Percentiles rank a stretch among this genome's conserved stretches.
Conservation (phyloP, 2,113 vertebrate genomes). For the Sakesphorus luctuosus region DNA sequence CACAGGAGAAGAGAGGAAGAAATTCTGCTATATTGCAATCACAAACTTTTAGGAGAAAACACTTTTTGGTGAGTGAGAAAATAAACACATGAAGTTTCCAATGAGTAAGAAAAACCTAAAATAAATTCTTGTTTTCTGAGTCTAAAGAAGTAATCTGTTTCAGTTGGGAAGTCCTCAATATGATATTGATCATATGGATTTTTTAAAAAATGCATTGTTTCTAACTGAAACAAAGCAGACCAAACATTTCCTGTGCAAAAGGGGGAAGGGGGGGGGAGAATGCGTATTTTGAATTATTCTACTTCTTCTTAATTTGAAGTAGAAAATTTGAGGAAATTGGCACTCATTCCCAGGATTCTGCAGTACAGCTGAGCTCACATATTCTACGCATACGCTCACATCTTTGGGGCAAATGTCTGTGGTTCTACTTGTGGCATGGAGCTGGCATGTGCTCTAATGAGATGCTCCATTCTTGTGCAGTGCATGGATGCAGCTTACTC, state of each 20-base stretch:
- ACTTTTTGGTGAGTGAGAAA: slow-evolving; percentile 17
- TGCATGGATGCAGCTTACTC: background rate
- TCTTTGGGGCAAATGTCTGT: background rate
- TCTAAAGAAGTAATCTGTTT: background rate
- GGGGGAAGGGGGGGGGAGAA: no score
- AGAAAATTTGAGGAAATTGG: background rate
- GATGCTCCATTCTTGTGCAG: background rate
- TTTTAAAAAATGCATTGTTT: background rate
- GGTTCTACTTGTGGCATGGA: background rate
- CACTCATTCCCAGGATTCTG: background rate
- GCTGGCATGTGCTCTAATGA: background rate
- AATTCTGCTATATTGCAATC: background rate
- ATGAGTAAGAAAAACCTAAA: background rate
- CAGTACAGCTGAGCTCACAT: background rate
- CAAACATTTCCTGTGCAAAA: background rate
- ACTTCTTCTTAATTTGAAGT: background rate
- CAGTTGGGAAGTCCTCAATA: background rate
- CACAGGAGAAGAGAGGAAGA: slow-evolving; percentile 10
- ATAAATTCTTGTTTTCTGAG: slow-evolving; percentile 12
- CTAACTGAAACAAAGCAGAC: background rate
- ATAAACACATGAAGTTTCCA: slow-evolving; percentile 14
- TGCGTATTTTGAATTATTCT: background rate
- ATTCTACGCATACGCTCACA: background rate
- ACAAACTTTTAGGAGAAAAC: background rate
- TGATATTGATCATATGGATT: background rate